These are phyloP conservation scores for Pantherophis alleghaniensis DNA, from an alignment of 2,797 vertebrate genomes.

Conservation along the genomic window DNA sequence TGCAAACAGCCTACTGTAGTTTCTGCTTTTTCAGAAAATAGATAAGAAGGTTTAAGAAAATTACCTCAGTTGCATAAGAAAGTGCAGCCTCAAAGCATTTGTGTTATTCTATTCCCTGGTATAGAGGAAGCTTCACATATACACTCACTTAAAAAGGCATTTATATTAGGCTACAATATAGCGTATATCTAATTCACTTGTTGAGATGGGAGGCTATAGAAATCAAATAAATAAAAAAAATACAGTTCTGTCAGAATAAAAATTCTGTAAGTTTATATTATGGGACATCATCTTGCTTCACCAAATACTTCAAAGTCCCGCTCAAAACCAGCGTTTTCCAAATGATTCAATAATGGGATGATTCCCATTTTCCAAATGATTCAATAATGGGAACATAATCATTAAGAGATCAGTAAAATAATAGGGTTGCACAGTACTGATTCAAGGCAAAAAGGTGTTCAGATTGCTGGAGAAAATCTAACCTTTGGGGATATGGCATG, in stretches of 20 bases:
- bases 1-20: background rate
- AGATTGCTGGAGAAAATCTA: background rate
- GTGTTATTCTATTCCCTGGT: constrained; percentile 2
- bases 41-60: constrained; percentile 21
- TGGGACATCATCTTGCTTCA: background rate
- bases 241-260: background rate
- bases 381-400: background rate
- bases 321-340: background rate
- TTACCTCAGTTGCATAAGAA: constrained; percentile 25
- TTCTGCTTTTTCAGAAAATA: background rate
- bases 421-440: background rate
- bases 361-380: background rate
- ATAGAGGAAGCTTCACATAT: background rate
- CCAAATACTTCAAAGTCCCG: background rate
- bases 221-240: background rate
- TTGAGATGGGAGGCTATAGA: background rate
- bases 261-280: background rate
- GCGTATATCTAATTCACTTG: background rate
- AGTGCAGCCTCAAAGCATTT: constrained; percentile 19
- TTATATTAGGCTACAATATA: background rate
- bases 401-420: background rate
- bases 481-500: background rate
- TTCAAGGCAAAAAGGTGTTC: background rate
- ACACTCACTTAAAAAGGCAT: background rate
- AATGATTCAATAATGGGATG: background rate